Evolutionary conservation across 2,797 vertebrate species (phyloP), one percentile per base, ranked within the genome.

Genomic region (Pipistrellus kuhlii): DNA sequence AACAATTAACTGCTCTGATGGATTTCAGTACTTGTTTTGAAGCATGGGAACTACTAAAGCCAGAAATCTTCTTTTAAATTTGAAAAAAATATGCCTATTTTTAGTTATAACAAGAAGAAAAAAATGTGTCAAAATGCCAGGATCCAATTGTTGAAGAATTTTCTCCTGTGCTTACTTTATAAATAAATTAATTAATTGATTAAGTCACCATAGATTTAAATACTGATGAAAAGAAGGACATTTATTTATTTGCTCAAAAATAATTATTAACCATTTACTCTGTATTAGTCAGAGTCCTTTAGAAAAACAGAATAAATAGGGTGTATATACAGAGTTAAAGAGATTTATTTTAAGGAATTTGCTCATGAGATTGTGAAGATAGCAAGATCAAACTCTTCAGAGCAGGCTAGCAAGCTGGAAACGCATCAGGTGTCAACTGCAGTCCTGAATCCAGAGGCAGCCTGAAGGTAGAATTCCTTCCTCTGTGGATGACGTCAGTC

Each of bases 1-100:
- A 94, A 85, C 32, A 84, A 88, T 95, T 77, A 88, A 86, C 59
- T 86, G 0, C 59, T 89, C 90, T 7, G 27, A 93, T 69, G 87
- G 62, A 87, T 90, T 95, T 84, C 44, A 89, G 68, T 30, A 83
- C 68, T 96, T 57, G 21, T 87, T 95, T 92, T 96, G 62, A 91
- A 91, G 66, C 20, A n/a, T 38, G 15, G 27, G 51, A 80, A 72
- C 38, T 80, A 62, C 51, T 53, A 94, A 87, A 80, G 72, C 59
- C 35, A 85, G 77, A 91, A 89, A 62, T n/a, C 15, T 7, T 64
- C 38, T 44, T 81, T 57, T 91, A 94, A 84, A 86, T 81, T 20
- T 89, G 41, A 94, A 92, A 95, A 95, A 85, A 76, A 25, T 27
- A 76, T 89, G 62, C 76, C 81, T 89, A 41, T 68, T 51, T 95